Conservation (phyloP, 2,888 invertebrate species). For the Therioaphis trifolii region DNA sequence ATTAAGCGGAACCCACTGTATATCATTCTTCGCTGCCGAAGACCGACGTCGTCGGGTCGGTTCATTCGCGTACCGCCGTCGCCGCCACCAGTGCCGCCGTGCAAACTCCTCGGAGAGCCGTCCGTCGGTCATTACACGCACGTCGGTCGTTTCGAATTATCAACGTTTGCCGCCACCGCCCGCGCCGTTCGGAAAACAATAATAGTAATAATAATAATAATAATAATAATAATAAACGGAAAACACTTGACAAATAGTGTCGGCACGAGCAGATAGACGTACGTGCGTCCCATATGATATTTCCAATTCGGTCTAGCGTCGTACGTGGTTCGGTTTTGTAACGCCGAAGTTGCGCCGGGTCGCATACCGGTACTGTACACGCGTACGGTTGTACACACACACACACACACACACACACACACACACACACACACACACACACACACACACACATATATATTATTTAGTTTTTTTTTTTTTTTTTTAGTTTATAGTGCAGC, state of each 20-base stretch:
- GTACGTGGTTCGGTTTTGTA: slow-evolving; percentile 28
- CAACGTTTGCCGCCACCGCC: not conserved
- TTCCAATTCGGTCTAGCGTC: not conserved
- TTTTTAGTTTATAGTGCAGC: too few relatives aligned
- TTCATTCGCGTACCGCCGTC: not conserved
- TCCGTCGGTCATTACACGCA: not conserved
- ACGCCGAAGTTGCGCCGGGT: not conserved
- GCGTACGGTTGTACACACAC: too few relatives aligned
- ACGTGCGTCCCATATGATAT: slow-evolving; percentile 19
- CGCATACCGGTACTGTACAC: too few relatives aligned
- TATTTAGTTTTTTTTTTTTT: too few relatives aligned
- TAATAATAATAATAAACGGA: slow-evolving; percentile 38
- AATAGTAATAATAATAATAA: not conserved
- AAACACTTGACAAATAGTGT: slow-evolving; percentile 24
- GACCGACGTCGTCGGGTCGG: not conserved
- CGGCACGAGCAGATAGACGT: not conserved
- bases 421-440: too few relatives aligned
- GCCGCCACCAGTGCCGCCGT: not conserved
- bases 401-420: too few relatives aligned
- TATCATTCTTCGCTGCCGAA: too few relatives aligned
- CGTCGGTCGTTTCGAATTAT: not conserved
- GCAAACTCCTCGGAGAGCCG: not conserved
- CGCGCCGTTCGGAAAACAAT: not conserved
- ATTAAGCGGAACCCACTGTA: too few relatives aligned
- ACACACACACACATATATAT: too few relatives aligned